These are phyloP conservation scores for Mycteria americana DNA, from an alignment of 2,797 vertebrate species.

Conservation along the genomic window DNA sequence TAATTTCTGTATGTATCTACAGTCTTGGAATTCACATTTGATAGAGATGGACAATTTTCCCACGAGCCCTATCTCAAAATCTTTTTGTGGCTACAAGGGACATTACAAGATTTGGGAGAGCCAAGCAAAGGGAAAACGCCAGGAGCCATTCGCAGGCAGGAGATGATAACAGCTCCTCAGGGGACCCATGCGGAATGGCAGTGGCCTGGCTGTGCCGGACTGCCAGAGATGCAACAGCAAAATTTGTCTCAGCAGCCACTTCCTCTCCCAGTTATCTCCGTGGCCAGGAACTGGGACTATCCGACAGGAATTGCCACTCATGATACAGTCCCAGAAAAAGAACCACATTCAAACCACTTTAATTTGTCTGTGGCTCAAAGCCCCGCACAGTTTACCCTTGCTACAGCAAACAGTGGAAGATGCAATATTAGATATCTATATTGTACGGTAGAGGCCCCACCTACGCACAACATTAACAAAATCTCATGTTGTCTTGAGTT, in stretches of 20 bases:
- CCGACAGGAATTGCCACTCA: not conserved
- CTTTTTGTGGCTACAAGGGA: not conserved
- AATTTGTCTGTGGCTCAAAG: not conserved
- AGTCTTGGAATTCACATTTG: not conserved
- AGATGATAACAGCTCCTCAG: not conserved
- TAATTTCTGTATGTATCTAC: not conserved
- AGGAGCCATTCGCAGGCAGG: not conserved
- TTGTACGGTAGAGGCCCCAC: not conserved
- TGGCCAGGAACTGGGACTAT: not conserved
- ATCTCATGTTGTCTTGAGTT: not conserved
- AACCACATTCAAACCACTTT: not conserved
- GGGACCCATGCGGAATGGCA: accelerated
- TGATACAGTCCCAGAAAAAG: not conserved
- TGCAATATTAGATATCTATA: not conserved
- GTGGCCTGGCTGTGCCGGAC: not conserved
- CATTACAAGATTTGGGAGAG: not conserved
- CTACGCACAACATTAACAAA: not conserved
- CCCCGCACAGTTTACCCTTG: accelerated
- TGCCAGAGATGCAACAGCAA: not conserved
- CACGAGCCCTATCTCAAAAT: not conserved
- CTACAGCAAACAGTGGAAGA: not conserved
- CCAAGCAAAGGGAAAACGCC: not conserved
- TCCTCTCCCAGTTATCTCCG: not conserved
- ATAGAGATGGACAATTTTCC: not conserved
- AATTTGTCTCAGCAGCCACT: not conserved